Evolutionary conservation across 2,797 vertebrate species (phyloP), one percentile per base, ranked within the genome.

Genomic region (Australoheros facetus): DNA sequence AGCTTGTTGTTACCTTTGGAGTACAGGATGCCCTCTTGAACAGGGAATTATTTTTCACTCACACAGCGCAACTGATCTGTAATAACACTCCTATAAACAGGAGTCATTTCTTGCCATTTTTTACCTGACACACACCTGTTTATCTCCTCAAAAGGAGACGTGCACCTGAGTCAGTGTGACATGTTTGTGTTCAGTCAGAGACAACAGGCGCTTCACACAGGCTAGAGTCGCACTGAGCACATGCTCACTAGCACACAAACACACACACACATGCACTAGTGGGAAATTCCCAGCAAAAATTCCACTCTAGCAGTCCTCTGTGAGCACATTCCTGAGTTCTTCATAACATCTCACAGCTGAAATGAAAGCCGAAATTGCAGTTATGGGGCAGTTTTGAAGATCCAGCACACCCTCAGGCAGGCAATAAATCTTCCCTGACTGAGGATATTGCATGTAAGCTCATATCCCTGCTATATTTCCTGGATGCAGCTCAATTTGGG

Each of bases 201-300:
- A 72, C 74, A 84, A 58, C 70, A 75, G 82, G 39, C 75, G 0
- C 73, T 84, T 62, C 59, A 32, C 59, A 83, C 39, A 2, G 69
- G 80, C 84, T 3, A 9, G 56, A 86, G 66, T 48, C 69, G 4
- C 21, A 3, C 56, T 42, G 23, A n/a, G 32, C 74, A 58, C 90
- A 83, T 85, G 85, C 60, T 82, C 88, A 57, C 81, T 59, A 77
- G 74, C 83, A 17, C 80, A 53, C 77, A 81, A 9, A 37, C 37
- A 37, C 34, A 37, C 34, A 37, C 34, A 37, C 34, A 37, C 83
- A n/a, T 80, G 53, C 77, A 81, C 82, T 74, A 55, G 83, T 91
- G 94, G 94, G 93, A 94, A 94, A 93, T 94, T 94, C 94, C 94
- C 93, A 89, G 89, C 84, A 90, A 90, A 92, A 93, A 94, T 93